Base-by-base conservation (phyloP, 1,140 invertebrate species). In the Hetaerina americana region DNA sequence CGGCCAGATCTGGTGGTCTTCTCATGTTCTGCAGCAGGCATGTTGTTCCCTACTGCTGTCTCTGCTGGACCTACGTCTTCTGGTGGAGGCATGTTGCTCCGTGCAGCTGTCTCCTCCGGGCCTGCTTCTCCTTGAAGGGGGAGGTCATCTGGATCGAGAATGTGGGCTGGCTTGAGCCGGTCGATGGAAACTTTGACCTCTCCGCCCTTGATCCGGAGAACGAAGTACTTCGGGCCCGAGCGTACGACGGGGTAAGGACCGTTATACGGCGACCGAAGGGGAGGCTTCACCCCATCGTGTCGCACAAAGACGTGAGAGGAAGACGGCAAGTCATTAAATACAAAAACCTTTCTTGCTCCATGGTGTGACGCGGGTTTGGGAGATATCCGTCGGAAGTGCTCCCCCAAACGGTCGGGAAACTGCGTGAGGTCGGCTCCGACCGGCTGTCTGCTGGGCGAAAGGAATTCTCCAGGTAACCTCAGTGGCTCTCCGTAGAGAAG, bases 221-320 rank as follows among this genome's bases (percentile, higher is more conserved):
- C 68, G 66, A 73, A 74, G 26, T 12, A 40, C 68, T 76, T 75
- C 0, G 72, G 69, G 5, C 15, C 8, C 5, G 75, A 22, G 66
- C 69, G 18, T 0, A 75, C 10, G 5, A 77, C 75, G 72, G 72
- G 26, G 31, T 28, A 74, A 5, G 76, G 77, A 31, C 75, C 75
- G 22, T 72, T 31, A 57, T 76, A 76, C 0, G 75, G 73, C 15
- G 66, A 26, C 25, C 73, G 68, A 0, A 74, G 27, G 0, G 75
- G 68, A 1, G 40, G 26, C 5, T 57, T 66, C 0, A 73, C 71
- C 0, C 68, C 18, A 66, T 76, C 75, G 18, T 74, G 31, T 8
- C 75, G 72, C 40, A 78, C 18, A 67, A 78, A 78, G 0, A 78
- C 76, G 77, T n/a, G n/a, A 0, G 75, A 73, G 66, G 74, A 76